Evolutionary conservation across 2,113 vertebrate genomes (phyloP).

Genomic region (Tychaedon coryphoeus): DNA sequence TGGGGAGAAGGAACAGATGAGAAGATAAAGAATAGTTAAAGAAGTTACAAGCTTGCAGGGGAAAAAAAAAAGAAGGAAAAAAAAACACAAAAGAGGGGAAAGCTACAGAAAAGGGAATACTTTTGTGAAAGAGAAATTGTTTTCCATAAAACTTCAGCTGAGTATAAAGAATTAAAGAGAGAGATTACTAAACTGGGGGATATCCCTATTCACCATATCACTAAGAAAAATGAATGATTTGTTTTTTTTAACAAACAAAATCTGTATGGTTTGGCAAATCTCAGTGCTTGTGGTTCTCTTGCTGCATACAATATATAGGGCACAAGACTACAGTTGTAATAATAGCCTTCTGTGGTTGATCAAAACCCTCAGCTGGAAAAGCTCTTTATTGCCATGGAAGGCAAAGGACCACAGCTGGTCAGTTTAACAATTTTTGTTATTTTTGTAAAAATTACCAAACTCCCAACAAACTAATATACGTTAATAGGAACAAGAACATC

Average conservation of each 20-base stretch:
- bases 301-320: neutral
- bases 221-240: neutral
- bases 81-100: neutral
- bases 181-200: neutral
- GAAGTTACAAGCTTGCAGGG: neutral
- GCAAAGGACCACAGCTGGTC: neutral
- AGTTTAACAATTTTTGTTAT: accelerated
- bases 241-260: neutral
- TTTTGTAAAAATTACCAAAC: neutral
- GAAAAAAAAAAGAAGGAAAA: neutral
- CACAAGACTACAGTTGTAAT: neutral
- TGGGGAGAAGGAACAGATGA: neutral
- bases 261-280: neutral
- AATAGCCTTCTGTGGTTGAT: neutral
- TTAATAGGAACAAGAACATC: neutral
- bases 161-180: neutral
- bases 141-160: neutral
- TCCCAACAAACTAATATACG: neutral
- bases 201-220: neutral
- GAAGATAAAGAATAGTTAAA: neutral
- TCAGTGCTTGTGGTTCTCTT: neutral
- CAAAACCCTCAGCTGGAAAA: neutral
- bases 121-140: neutral
- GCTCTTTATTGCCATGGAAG: neutral
- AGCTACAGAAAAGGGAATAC: neutral